These are phyloP conservation scores for Rhodeus uyekii DNA, from an alignment of 2,797 vertebrate genomes.

Conservation along the genomic window DNA sequence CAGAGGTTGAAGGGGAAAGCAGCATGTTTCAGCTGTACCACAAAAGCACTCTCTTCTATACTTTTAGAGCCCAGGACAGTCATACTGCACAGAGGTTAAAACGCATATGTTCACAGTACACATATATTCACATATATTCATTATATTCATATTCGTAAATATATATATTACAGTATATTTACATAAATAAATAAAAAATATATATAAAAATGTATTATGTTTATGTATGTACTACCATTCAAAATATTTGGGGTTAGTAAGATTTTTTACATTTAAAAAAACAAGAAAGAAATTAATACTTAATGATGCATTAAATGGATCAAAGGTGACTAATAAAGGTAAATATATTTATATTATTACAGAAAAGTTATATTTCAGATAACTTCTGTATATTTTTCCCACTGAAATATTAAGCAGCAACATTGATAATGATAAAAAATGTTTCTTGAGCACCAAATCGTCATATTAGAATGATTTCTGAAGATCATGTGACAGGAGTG, in stretches of 20 bases:
- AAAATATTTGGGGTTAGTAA: background rate
- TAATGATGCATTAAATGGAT: background rate
- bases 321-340: background rate
- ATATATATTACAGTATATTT: too few relatives aligned
- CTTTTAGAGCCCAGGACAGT: slow-evolving; percentile 90
- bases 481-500: background rate
- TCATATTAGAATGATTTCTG: background rate
- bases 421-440: background rate
- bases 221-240: background rate
- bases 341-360: background rate
- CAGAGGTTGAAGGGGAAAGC: slow-evolving; percentile 76
- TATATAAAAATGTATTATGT: background rate
- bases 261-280: too few relatives aligned
- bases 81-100: slow-evolving; percentile 88
- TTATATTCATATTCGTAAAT: too few relatives aligned
- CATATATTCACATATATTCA: too few relatives aligned
- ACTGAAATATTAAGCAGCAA: background rate
- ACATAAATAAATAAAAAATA: too few relatives aligned
- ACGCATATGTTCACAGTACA: background rate
- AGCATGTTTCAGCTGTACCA: slow-evolving; percentile 94
- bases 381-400: background rate
- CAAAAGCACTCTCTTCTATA: slow-evolving; percentile 94
- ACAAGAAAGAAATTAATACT: background rate
- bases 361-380: background rate
- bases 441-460: background rate